phyloP scores from a whole-genome alignment of 2,797 vertebrate genomes.

The Serranus cabrilla region DNA sequence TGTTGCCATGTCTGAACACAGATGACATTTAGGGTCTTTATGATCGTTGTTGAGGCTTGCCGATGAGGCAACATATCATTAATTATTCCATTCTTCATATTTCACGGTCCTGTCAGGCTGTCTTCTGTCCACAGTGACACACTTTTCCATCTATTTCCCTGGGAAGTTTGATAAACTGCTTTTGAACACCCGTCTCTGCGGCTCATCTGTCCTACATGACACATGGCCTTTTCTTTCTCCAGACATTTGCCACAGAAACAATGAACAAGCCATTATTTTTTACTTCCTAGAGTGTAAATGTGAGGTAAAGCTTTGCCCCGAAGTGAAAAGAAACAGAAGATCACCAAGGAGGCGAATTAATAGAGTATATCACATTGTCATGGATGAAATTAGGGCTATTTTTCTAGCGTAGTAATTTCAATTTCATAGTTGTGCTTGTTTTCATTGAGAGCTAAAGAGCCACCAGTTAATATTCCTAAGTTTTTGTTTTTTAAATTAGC shows the following conservation, averaged over 20 bases:
- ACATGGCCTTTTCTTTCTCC: constrained; percentile 27
- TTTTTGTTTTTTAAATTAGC: constrained; percentile 21
- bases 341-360: background rate
- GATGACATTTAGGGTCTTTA: constrained; percentile 16
- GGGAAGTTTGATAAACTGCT: constrained; percentile 11
- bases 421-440: constrained; percentile 2
- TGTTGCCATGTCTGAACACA: constrained; percentile 2
- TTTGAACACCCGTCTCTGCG: background rate
- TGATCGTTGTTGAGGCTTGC: background rate
- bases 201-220: constrained; percentile 21
- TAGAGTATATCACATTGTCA: background rate
- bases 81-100: constrained; percentile 11
- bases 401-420: background rate
- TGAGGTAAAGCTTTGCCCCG: background rate
- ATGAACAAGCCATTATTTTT: background rate
- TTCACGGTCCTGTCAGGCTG: background rate
- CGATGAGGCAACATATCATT: background rate
- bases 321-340: background rate
- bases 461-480: background rate
- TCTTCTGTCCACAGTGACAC: constrained; percentile 6
- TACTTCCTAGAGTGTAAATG: background rate
- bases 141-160: constrained; percentile 8
- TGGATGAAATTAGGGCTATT: constrained; percentile 5
- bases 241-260: constrained; percentile 21
- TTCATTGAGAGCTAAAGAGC: background rate